Percentiles rank a stretch among this genome's conserved stretches.
These are phyloP conservation scores for Thysanoteuthis rhombus DNA, from an alignment of 2,888 invertebrate species.

Conservation along the genomic window DNA sequence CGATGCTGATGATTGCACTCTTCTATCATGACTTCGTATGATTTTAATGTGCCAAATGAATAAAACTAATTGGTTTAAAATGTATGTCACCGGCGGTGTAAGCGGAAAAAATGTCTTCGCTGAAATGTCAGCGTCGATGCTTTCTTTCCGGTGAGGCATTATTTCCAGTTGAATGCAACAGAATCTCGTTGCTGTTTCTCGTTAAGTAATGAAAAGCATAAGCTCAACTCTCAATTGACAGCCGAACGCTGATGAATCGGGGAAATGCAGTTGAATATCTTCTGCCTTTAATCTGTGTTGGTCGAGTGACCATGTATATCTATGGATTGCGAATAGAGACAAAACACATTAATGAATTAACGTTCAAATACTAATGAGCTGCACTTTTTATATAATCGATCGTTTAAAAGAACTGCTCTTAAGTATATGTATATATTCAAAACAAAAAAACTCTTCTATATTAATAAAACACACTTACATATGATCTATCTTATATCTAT, in stretches of 20 bases:
- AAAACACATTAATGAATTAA: background rate
- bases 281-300: too few species aligned
- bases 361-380: too few species aligned
- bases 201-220: background rate
- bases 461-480: too few species aligned
- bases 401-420: too few species aligned
- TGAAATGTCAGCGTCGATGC: background rate
- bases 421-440: too few species aligned
- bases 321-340: background rate
- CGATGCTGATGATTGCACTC: background rate
- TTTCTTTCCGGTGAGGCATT: background rate
- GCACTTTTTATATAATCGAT: too few species aligned
- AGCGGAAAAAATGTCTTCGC: background rate
- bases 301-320: too few species aligned
- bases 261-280: background rate
- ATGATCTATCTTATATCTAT: too few species aligned
- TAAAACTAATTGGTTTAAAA: background rate
- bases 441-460: too few species aligned
- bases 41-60: background rate
- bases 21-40: background rate
- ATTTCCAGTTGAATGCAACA: background rate
- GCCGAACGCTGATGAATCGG: background rate
- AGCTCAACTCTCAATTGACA: background rate
- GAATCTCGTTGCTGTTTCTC: background rate
- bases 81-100: background rate